Conservation (phyloP, 2,113 vertebrate genomes). For the Clarias macrocephalus region DNA sequence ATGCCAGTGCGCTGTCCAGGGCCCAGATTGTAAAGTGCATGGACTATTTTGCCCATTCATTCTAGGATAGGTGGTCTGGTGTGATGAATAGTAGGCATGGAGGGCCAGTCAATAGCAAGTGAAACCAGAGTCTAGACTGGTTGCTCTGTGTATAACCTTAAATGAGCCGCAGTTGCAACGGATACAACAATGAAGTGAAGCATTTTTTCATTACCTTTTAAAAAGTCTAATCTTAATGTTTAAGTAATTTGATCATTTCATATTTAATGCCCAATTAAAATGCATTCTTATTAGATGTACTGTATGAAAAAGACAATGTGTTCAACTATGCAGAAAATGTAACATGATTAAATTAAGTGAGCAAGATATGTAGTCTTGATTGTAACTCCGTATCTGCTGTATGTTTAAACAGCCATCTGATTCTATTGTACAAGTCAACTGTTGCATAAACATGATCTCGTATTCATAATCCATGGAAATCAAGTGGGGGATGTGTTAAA, state of each 20-base stretch:
- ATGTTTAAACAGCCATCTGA: not conserved
- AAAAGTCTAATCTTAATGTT: not conserved
- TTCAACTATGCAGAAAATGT: not conserved
- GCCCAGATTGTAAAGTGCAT: not conserved
- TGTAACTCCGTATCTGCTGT: not conserved
- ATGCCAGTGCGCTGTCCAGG: not conserved
- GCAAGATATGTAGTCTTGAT: not conserved
- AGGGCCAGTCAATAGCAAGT: not conserved
- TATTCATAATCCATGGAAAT: not conserved
- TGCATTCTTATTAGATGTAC: not conserved
- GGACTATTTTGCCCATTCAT: not conserved
- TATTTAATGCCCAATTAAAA: not conserved
- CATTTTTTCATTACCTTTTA: too few relatives aligned
- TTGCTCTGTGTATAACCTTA: not conserved
- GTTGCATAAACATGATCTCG: not conserved
- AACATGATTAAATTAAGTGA: not conserved
- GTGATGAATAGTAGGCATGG: not conserved
- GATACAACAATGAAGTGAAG: not conserved
- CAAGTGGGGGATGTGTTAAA: not conserved
- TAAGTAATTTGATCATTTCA: not conserved
- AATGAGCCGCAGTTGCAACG: not conserved
- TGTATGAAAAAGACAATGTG: not conserved
- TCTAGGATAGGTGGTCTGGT: not conserved
- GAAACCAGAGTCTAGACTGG: not conserved
- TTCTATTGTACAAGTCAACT: not conserved